Evolutionary conservation across 30 jellyfish, hydroid and myxozoan species (phyloP), one percentile per base, ranked within the genome.

Genomic region (Phacellophora camtschatica): DNA sequence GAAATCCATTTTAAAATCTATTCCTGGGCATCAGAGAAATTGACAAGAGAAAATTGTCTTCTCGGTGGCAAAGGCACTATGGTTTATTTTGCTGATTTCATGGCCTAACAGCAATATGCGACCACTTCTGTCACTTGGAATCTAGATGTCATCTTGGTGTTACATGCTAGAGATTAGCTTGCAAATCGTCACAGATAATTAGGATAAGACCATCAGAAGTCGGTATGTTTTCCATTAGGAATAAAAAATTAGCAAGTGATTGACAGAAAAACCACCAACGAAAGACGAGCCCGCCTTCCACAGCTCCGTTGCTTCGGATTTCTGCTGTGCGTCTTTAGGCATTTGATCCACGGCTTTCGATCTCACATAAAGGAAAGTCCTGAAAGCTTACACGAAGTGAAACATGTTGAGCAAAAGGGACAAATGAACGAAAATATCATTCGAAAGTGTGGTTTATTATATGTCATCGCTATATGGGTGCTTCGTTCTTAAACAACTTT

Each of bases 221-320:
- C 63, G 41, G 67, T 42, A 25, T 28, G 64, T 49, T 51, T 46
- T 71, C 91, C 68, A 11, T 27, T 62, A 68, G 66, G 74, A 71
- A 33, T 42, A 20, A 54, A 80, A n/a, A 64, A 80, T 63, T 80
- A 80, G 65, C 83, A 66, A 66, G 84, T 50, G 91, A 64, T 80
- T 35, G 91, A 80, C 67, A 64, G 82, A 70, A 80, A 49, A 80
- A 66, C 91, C 91, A 49, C 91, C n/a, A 48, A 46, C 53, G 76
- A 80, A 54, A 19, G 71, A 24, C 73, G 72, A 63, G 58, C 84
- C 91, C 91, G 91, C 91, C 91, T 65, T 66, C 33, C 91, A 8
- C 91, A 80, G 91, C 91, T 80, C 83, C 91, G 77, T 13, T 55
- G 58, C 77, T 22, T 6, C 55, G 4, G 71, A 49, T 58, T 36